phyloP scores from a whole-genome alignment of 2,113 vertebrate species.

The Nycticryphes semicollaris region DNA sequence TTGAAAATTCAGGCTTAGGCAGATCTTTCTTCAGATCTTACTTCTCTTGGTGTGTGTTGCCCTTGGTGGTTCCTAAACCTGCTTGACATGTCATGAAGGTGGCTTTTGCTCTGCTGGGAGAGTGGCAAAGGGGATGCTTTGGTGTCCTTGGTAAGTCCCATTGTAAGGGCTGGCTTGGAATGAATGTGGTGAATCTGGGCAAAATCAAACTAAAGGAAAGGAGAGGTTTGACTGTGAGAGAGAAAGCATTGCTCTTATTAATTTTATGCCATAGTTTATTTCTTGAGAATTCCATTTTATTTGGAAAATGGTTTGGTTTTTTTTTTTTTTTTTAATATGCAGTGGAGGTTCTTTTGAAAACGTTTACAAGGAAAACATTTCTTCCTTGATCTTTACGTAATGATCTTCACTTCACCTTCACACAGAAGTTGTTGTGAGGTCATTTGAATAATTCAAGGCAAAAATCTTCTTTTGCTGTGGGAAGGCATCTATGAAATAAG shows the following conservation, averaged over 20 bases:
- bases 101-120: neutral
- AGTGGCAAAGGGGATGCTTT: fast-evolving
- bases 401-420: neutral
- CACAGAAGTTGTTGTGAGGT: neutral
- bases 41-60: fast-evolving
- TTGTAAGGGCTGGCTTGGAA: neutral
- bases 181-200: fast-evolving
- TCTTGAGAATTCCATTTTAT: neutral
- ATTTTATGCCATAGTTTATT: neutral
- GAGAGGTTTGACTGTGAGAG: neutral
- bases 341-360: neutral
- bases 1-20: neutral
- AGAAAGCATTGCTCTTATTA: fast-evolving
- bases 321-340: neutral
- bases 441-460: neutral
- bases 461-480: neutral
- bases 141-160: neutral
- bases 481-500: neutral
- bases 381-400: neutral
- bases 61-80: neutral
- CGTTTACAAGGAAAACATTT: fast-evolving
- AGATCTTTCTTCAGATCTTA: neutral
- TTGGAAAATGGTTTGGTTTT: neutral
- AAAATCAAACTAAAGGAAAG: neutral
- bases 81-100: fast-evolving